Conservation (phyloP, 1,140 invertebrate genomes). For the Phymorhynchus buccinoides region DNA sequence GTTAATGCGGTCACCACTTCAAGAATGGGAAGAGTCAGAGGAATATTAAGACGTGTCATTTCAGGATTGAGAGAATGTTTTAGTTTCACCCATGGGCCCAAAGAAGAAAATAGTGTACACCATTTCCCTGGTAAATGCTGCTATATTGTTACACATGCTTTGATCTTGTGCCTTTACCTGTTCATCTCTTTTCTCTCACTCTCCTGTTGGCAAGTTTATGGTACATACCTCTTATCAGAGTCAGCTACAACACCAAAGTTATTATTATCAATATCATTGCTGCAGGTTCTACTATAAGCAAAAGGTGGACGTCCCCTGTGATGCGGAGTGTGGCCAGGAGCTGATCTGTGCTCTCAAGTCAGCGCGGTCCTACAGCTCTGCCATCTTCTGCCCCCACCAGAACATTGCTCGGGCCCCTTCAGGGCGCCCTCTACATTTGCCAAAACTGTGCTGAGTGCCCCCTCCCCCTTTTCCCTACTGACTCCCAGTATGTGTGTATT, state of each 20-base stretch:
- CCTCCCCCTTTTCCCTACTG: no score
- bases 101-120: no score
- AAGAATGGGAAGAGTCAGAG: no score
- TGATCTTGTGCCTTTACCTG: background rate
- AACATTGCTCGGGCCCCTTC: background rate
- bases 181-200: background rate
- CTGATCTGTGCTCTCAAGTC: constrained; percentile 15
- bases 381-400: background rate
- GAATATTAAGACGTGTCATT: no score
- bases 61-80: no score
- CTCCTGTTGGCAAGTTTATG: background rate
- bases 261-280: background rate
- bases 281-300: constrained; percentile 29
- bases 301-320: background rate
- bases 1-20: no score
- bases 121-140: no score
- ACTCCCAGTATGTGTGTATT: no score
- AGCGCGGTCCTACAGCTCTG: constrained; percentile 7
- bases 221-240: background rate
- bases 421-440: background rate
- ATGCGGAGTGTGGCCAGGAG: background rate
- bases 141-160: no score
- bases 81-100: no score
- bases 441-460: background rate
- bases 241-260: background rate